Evolutionary conservation across 1,140 invertebrate species (phyloP), one percentile per base, ranked within the genome.

Genomic region (Camponotus floridanus): DNA sequence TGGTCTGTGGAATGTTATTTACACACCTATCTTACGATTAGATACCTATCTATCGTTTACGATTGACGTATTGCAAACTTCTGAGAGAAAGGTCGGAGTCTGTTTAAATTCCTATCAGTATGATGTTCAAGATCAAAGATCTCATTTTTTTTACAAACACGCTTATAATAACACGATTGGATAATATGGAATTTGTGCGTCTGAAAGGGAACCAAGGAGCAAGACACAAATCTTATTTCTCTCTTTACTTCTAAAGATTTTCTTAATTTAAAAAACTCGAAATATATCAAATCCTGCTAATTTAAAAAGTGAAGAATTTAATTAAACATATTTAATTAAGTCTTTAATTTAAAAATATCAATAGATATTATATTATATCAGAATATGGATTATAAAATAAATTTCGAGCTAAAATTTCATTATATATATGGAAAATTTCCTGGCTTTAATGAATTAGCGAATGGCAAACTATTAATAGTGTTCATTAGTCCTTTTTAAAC

Each of bases 1-100:
- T 71, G 55, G 31, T 55, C 71, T 59, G 78, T 18, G 61, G 57
- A 71, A 62, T 59, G 70, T 65, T 51, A 18, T 62, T 78, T 45
- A 65, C 59, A 74, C 42, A 33, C 31, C 61, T 86, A 61, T 70
- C 76, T 57, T 74, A 81, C 64, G 45, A 26, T 26, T 26, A 26
- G 26, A 26, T 87, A 76, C 85, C 89, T 90, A 90, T 87, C 76
- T 90, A 70, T 81, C 80, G n/a, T 73, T 67, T 76, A 76, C 55
- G 67, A 87, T 89, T 85, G 88, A 89, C 78, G 65, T 85, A 74
- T 90, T 61, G 85, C 76, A 18, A 62, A 48, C 65, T 76, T 70
- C 57, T 68, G 85, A 57, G 65, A 31, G 39, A 65, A 67, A 73
- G 39, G 57, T 73, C 64, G 68, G 70, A 64, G 59, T n/a, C 55